Base-by-base conservation (phyloP, 2,888 invertebrate species). In the Melanostoma mellinum region DNA sequence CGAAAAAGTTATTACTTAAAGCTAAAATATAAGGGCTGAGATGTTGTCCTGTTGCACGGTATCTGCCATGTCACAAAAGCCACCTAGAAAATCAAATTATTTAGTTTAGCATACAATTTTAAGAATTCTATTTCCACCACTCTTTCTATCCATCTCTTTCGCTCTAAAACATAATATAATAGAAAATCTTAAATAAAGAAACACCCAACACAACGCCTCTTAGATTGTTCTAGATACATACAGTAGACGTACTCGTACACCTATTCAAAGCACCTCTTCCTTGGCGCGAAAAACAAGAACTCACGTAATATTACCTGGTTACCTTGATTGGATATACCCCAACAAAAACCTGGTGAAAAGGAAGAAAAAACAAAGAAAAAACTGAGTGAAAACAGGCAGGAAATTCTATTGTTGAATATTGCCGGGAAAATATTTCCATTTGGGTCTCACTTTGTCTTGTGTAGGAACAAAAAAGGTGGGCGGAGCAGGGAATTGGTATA, bases 401-500 rank as follows among this genome's bases (percentile, higher is more conserved):
- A 79, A 71, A 74, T 67, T 79, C 74, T 67, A 79, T 84, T 84
- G 84, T 79, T 74, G 60, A 79, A 69, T 79, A 79, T 71, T 65
- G 61, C 60, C 65, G 55, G 71, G 56, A 60, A 84, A 84, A 68
- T 77, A 82, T 74, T 74, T 78, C 78, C 82, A 78, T 78, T 75
- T 74, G 42, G 58, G 46, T 52, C 30, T 42, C 60, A 55, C 35
- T 56, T 48, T 73, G 53, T 65, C 9, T 40, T 20, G 42, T 68
- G 46, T 33, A 55, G 42, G 63, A 65, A 53, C 48, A 53, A 71
- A 69, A 36, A 55, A 3, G 48, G 53, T 6, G 32, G n/a, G n/a
- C 2, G 44, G n/a, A 4, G 8, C 9, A 46, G 32, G 56, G 20
- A 32, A 8, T n/a, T 38, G 60, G 38, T 33, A 32, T 50, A 53